These are phyloP conservation scores for Falco rusticolus DNA, from an alignment of 2,797 vertebrate species.

Conservation along the genomic window DNA sequence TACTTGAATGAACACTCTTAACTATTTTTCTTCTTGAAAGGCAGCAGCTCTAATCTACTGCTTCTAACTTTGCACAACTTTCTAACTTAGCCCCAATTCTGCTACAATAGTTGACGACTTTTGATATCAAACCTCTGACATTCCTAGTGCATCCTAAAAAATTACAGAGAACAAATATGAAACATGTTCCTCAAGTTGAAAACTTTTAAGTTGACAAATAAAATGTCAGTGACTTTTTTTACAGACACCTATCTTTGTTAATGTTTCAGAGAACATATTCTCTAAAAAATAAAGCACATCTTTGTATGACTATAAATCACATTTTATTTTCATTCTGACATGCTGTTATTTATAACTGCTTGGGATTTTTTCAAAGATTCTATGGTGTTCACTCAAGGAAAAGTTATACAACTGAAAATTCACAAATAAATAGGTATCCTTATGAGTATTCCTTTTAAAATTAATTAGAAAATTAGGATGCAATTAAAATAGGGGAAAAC, in stretches of 20 bases:
- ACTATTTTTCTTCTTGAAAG: not conserved
- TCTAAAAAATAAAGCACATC: not conserved
- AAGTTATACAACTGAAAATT: not conserved
- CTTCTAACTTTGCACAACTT: not conserved
- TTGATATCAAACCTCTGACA: not conserved
- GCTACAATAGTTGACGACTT: not conserved
- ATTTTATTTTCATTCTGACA: not conserved
- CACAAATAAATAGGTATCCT: not conserved
- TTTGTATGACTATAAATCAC: not conserved
- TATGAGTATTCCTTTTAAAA: not conserved
- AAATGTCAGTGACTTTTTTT: not conserved
- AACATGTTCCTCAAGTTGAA: not conserved
- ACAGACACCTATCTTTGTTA: not conserved
- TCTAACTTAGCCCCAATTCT: not conserved
- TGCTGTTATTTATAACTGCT: not conserved
- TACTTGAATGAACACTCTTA: not conserved
- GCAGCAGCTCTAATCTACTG: not conserved
- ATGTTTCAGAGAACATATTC: not conserved
- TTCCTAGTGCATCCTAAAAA: not conserved
- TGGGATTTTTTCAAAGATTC: not conserved
- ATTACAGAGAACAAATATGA: not conserved
- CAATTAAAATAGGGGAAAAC: not conserved
- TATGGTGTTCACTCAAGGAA: not conserved
- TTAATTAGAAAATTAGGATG: slow-evolving; percentile 3
- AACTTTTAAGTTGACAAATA: not conserved